Evolutionary conservation across 2,888 invertebrate species (phyloP), one percentile per base, ranked within the genome.

Genomic region (Spialia ferax): DNA sequence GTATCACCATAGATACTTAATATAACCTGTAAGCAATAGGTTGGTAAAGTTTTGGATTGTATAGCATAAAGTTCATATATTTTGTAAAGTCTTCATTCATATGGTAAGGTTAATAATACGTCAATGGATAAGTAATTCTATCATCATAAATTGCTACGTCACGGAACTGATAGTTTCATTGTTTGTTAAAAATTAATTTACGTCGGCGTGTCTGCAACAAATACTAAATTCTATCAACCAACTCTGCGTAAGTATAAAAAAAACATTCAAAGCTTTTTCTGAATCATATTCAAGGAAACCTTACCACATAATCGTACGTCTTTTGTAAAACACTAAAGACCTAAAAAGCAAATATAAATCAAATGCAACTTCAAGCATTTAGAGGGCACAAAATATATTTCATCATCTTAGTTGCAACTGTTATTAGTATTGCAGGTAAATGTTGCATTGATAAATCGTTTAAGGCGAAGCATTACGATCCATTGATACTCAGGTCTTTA

Each of bases 291-390:
- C 15, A 65, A 59, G 10, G 22, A 26, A 59, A 59, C 65, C 65
- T 65, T 65, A 65, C 65, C 65, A 65, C 38, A 65, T 65, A 59
- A 65, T 65, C 57, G 50, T 64, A 65, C 38, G 59, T 65, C 32
- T 52, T 65, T 65, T 65, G 65, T 59, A 59, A 59, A 59, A 65
- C 59, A 52, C 59, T 65, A 65, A 59, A 52, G 52, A 57, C 59
- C 59, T 59, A 65, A 65, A 65, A 65, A 65, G 65, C 65, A 65
- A 65, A 38, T 29, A 64, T 64, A 52, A 50, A 65, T 64, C 48
- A 64, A 59, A 65, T 52, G 59, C 65, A 26, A 32, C 59, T 65
- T 65, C 35, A 59, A 65, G 65, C 65, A 59, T 26, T 59, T 32
- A 59, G n/a, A 22, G 23, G 5, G 7, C 20, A 56, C 11, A 63